phyloP scores from a whole-genome alignment of 2,797 vertebrate genomes.

The Eremophila alpestris region DNA sequence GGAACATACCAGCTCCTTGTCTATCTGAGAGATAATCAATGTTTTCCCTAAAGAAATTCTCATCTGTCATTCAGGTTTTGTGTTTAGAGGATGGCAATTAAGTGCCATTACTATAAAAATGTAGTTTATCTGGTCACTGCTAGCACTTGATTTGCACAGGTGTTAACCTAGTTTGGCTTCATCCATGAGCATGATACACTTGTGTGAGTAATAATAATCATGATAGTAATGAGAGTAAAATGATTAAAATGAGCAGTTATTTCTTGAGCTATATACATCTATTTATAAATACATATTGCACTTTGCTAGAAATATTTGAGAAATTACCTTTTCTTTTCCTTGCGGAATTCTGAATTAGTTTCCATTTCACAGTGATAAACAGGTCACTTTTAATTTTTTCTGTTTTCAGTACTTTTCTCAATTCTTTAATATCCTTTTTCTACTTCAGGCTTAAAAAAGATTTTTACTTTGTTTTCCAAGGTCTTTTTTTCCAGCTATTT shows the following conservation, averaged over 20 bases:
- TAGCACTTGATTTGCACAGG: neutral
- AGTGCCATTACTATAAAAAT: neutral
- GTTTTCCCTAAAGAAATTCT: neutral
- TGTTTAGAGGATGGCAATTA: slow-evolving; percentile 9
- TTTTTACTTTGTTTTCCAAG: neutral
- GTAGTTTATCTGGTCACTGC: neutral
- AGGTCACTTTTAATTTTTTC: neutral
- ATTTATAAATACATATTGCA: neutral
- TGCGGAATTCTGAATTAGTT: neutral
- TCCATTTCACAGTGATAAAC: neutral
- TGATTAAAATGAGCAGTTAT: neutral
- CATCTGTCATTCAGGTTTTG: neutral
- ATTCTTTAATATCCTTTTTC: neutral
- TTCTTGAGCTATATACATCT: neutral
- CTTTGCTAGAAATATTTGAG: neutral
- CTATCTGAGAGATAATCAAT: neutral
- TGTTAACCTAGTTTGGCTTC: neutral
- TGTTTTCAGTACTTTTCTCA: neutral
- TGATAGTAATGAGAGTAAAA: neutral
- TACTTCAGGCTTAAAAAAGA: neutral
- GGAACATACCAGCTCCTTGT: neutral
- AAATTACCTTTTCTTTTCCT: neutral
- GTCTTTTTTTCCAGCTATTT: neutral
- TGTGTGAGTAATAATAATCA: neutral
- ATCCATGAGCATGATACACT: neutral